Evolutionary conservation across 2,888 invertebrate species (phyloP).

Genomic region (Pristionchus fissidentatus): DNA sequence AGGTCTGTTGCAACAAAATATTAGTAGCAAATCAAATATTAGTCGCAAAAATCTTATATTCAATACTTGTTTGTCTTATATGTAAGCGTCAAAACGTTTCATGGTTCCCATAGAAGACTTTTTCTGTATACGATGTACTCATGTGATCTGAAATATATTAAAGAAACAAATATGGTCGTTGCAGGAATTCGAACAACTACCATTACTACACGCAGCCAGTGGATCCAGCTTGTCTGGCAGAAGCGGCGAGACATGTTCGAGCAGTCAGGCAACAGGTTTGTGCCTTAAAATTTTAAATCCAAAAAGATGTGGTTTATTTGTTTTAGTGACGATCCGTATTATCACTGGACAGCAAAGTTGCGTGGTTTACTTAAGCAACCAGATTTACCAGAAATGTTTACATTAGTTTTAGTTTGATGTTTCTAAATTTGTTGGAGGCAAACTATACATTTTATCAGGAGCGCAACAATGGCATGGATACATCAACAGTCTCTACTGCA

Average conservation of each 20-base stretch:
- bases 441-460: slow-evolving; percentile 12
- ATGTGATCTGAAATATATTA: neutral
- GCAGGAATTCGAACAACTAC: slow-evolving; percentile 62
- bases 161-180: too few species aligned
- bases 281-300: neutral
- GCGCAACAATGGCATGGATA: slow-evolving; percentile 43
- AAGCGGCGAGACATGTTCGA: slow-evolving; percentile 66
- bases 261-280: slow-evolving; percentile 45
- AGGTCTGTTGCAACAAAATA: slow-evolving; percentile 30
- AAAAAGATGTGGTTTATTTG: too few species aligned
- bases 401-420: neutral
- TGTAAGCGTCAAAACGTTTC: too few species aligned
- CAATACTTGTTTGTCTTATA: too few species aligned
- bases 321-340: too few species aligned
- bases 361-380: too few species aligned
- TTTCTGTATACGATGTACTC: neutral
- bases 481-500: slow-evolving; percentile 2
- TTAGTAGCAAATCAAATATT: neutral
- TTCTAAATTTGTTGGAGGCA: too few species aligned
- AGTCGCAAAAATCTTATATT: too few species aligned
- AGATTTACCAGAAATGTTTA: too few species aligned
- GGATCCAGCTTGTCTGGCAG: slow-evolving; percentile 71
- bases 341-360: too few species aligned
- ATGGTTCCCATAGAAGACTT: too few species aligned
- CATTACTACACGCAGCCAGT: slow-evolving; percentile 75